phyloP scores from a whole-genome alignment of 2,113 vertebrate species.

The Xenopus borealis region DNA sequence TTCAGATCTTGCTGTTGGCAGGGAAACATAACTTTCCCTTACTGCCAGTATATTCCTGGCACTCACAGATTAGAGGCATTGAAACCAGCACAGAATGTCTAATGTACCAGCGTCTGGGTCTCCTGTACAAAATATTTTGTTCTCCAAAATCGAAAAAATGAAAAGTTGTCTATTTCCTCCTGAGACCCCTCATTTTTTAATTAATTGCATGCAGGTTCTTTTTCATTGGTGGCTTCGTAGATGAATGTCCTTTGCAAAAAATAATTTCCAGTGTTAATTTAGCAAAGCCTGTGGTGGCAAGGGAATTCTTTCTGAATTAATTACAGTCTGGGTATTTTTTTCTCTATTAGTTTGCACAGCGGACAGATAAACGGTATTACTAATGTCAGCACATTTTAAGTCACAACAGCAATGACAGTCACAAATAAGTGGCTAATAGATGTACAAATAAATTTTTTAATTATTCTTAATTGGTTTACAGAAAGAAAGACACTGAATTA shows the following conservation, averaged over 20 bases:
- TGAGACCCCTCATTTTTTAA: not conserved
- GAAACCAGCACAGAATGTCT: slow-evolving; percentile 34
- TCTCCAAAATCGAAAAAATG: not conserved
- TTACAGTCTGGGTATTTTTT: not conserved
- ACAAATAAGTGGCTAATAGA: not conserved
- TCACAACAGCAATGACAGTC: not conserved
- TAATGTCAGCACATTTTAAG: not conserved
- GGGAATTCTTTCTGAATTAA: not conserved
- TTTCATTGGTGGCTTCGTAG: not conserved
- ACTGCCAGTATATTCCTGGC: slow-evolving; percentile 7
- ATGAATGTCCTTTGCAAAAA: not conserved
- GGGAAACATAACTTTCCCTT: slow-evolving; percentile 48
- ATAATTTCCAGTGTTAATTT: not conserved
- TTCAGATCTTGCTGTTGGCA: slow-evolving; percentile 46
- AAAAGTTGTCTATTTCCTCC: not conserved
- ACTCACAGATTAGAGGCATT: not conserved
- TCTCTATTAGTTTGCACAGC: not conserved
- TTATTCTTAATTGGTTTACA: not conserved
- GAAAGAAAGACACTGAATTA: no score
- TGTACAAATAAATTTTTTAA: not conserved
- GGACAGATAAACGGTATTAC: not conserved
- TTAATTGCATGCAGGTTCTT: not conserved
- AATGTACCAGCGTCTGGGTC: not conserved
- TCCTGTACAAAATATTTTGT: not conserved
- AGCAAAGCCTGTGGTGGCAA: not conserved